These are phyloP conservation scores for Stratiolaelaps scimitus DNA, from an alignment of 1,140 invertebrate species.

Conservation along the genomic window DNA sequence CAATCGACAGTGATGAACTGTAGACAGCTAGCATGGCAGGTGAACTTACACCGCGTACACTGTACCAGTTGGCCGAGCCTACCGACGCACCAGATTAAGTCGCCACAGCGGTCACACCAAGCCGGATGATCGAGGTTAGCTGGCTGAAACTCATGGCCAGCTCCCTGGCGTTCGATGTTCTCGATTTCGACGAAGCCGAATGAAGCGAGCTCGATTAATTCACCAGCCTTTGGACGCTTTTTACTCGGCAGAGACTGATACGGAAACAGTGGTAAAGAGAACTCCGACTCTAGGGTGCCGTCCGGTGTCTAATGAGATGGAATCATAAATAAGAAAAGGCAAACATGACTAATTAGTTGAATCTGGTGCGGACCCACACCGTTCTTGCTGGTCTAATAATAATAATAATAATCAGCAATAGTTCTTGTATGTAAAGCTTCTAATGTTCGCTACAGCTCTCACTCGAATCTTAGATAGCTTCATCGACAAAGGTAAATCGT, in stretches of 20 bases:
- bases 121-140: constrained; percentile 41
- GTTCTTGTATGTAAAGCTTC: no score
- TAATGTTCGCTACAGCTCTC: no score
- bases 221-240: constrained; percentile 33
- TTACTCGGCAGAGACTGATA: constrained; percentile 21
- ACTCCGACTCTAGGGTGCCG: constrained; percentile 14
- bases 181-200: constrained; percentile 38
- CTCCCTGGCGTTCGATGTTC: constrained; percentile 34
- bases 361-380: no score
- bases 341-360: no score
- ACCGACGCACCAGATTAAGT: constrained; percentile 45
- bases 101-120: constrained; percentile 47
- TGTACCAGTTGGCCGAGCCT: not conserved
- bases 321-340: no score
- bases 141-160: constrained; percentile 36
- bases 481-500: no score
- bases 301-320: constrained; percentile 24
- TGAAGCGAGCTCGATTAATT: constrained; percentile 37
- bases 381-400: no score
- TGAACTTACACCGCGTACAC: constrained; percentile 12
- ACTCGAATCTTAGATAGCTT: no score
- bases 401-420: no score
- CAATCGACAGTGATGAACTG: constrained; percentile 25
- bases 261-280: not conserved
- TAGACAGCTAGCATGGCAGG: constrained; percentile 7